A percentile compares a stretch with the other conserved stretches of the same genome.
Conservation (phyloP, 1,140 invertebrate genomes). For the Telenomus remus region DNA sequence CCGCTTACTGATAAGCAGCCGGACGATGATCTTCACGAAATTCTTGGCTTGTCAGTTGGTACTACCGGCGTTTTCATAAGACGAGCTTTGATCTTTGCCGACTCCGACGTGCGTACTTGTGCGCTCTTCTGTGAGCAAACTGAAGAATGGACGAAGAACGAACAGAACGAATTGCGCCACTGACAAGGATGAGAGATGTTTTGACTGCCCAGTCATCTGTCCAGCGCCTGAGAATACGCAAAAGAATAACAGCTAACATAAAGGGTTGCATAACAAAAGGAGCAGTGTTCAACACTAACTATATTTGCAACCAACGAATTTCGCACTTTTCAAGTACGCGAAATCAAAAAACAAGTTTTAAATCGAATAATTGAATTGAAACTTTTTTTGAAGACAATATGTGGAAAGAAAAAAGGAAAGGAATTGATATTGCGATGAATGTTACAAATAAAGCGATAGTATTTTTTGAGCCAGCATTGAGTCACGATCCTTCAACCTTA, state of each 20-base stretch:
- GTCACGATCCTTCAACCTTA: constrained; percentile 1
- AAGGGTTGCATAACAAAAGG: constrained; percentile 19
- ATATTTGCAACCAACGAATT: too few species aligned
- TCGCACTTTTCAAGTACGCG: too few species aligned
- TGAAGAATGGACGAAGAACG: constrained; percentile 15
- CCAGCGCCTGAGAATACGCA: constrained; percentile 30
- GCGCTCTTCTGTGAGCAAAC: constrained; percentile 24
- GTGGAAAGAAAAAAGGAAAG: too few species aligned
- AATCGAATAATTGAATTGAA: too few species aligned
- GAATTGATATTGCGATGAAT: too few species aligned
- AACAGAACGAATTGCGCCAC: constrained; percentile 4
- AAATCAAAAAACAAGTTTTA: neutral
- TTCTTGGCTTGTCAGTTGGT: constrained; percentile 72
- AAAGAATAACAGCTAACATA: constrained; percentile 17
- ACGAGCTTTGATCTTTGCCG: constrained; percentile 71
- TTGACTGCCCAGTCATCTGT: constrained; percentile 22
- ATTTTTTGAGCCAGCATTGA: constrained; percentile 4
- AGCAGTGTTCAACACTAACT: neutral
- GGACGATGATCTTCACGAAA: constrained; percentile 72
- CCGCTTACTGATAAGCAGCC: constrained; percentile 68
- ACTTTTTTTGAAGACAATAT: neutral
- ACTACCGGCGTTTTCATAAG: constrained; percentile 69
- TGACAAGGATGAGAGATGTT: neutral
- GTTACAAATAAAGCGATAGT: too few species aligned
- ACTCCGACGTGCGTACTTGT: constrained; percentile 58